phyloP scores from a whole-genome alignment of 2,113 vertebrate genomes.

The Panthera leo region DNA sequence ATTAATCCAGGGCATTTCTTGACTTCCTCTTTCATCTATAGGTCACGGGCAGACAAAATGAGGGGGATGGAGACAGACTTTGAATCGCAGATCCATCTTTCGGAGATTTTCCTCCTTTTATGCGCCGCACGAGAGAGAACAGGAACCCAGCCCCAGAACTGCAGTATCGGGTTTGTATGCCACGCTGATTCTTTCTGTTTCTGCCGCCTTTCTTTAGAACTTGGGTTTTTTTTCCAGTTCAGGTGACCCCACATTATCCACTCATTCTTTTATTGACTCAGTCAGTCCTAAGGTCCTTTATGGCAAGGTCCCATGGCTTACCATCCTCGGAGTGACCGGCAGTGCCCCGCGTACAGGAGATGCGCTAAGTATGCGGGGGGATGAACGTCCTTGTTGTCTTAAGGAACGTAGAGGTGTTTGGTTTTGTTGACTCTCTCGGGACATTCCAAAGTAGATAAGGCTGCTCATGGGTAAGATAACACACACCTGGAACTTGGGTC shows the following conservation, averaged over 20 bases:
- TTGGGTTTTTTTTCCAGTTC: not conserved
- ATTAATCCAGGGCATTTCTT: not conserved
- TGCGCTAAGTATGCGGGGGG: fast-evolving
- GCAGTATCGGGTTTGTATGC: not conserved
- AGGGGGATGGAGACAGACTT: not conserved
- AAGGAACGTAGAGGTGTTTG: not conserved
- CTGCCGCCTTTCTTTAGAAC: not conserved
- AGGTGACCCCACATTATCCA: not conserved
- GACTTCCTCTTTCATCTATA: not conserved
- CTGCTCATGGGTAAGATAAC: not conserved
- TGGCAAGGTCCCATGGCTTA: not conserved
- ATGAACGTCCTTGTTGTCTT: fast-evolving
- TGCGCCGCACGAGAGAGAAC: fast-evolving
- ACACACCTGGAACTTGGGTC: not conserved
- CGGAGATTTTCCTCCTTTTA: not conserved
- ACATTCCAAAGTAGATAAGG: not conserved
- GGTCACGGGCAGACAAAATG: not conserved
- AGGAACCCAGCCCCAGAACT: no score
- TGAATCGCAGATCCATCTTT: not conserved
- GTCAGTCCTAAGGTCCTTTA: not conserved
- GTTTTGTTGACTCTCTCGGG: not conserved
- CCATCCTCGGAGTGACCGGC: not conserved
- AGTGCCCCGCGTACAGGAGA: not conserved
- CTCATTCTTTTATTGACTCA: not conserved
- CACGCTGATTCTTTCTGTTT: not conserved